Evolutionary conservation across 2,113 vertebrate species (phyloP), one percentile per base, ranked within the genome.

Genomic region (Tragelaphus imberbis): DNA sequence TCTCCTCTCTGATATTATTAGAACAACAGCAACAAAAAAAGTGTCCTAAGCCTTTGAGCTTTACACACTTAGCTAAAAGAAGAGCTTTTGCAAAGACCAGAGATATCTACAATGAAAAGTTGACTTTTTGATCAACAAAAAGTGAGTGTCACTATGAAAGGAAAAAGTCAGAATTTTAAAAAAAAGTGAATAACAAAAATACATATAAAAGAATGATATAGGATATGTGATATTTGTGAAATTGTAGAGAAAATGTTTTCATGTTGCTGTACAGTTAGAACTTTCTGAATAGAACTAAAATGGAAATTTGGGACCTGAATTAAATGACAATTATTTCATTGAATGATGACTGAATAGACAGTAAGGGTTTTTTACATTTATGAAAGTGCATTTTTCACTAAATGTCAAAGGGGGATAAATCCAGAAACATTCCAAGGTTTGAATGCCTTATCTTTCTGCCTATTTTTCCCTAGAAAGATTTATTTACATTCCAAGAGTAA

Each of bases 41-140:
- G 23, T 40, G 36, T 6, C 13, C 30, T 61, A 81, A 93, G 30
- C 49, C 47, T 79, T 28, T 80, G 77, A 79, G 33, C 10, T 80
- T 55, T 68, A 86, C 58, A 77, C 16, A 30, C 53, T 30, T 55
- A 92, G 15, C 65, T 87, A 85, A 86, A 89, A 71, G 23, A 55
- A 75, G n/a, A 79, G 51, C 19, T 81, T 93, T 91, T 44, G 49
- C 28, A 92, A 61, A 89, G 13, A 87, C 33, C 27, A 77, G 23
- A 91, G 12, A 53, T 49, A 84, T 92, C 25, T 91, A 82, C 4
- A 87, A 81, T 63, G 30, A 71, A 86, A 90, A 58, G 33, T 68
- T 90, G 80, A 80, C 91, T 80, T 65, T 91, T 96, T 93, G 51
- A 96, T 93, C 27, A 80, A 79, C 40, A 81, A 15, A 90, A 86